A percentile compares a stretch with the other conserved stretches of the same genome.
phyloP scores from a whole-genome alignment of 2,888 invertebrate genomes.

The Sisyra terminalis region DNA sequence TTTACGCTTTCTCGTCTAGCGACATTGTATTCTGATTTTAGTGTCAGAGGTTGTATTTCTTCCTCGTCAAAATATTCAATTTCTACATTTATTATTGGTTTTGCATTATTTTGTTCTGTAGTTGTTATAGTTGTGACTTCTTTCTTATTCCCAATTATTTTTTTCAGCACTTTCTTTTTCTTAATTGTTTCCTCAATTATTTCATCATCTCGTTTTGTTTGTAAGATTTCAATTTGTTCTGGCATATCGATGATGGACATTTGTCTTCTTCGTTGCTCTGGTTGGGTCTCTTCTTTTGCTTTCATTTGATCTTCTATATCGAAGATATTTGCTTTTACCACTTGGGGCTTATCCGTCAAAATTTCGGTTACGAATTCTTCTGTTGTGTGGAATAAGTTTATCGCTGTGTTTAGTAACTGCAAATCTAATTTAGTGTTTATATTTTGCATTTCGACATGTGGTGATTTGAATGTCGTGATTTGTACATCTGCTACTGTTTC shows the following conservation, averaged over 20 bases:
- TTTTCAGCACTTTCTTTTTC: constrained; percentile 16
- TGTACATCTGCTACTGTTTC: no score
- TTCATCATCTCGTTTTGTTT: constrained; percentile 25
- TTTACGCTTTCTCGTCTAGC: constrained; percentile 13
- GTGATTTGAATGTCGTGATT: no score
- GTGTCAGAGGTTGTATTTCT: background rate
- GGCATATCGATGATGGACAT: constrained; percentile 14
- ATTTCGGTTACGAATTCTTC: constrained; percentile 24
- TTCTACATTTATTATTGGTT: constrained; percentile 14
- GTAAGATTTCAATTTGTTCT: constrained; percentile 12
- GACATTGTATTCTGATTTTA: constrained; percentile 6
- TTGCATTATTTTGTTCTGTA: constrained; percentile 8
- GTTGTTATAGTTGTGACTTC: constrained; percentile 11
- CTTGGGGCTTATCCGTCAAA: constrained; percentile 19
- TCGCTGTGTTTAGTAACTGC: no score
- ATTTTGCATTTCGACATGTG: no score
- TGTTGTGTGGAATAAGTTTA: constrained; percentile 8
- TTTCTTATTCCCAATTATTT: constrained; percentile 23
- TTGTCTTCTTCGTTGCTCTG: constrained; percentile 15
- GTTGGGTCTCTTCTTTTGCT: constrained; percentile 14
- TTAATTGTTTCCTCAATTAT: constrained; percentile 22
- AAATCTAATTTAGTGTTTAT: no score
- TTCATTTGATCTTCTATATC: constrained; percentile 13
- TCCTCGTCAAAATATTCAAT: constrained; percentile 11
- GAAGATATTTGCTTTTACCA: no score